Base-by-base conservation (phyloP, 1,140 invertebrate species). In the Trissolcus basalis region DNA sequence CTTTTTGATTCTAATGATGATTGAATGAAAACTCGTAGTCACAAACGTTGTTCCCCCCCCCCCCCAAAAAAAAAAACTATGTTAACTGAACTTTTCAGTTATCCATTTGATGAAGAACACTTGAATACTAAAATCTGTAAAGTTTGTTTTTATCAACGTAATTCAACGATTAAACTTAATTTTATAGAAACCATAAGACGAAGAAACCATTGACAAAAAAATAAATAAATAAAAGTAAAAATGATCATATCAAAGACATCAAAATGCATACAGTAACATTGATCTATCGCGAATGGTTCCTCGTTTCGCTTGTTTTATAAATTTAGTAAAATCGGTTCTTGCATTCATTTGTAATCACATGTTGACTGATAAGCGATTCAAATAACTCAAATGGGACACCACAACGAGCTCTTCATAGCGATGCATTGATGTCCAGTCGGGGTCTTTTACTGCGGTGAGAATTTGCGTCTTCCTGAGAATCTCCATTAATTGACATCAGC, bases 381-480 rank as follows among this genome's bases (percentile, higher is more conserved):
- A 54, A 54, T 19, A 75, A 63, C 35, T n/a, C 58, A 59, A 53
- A 58, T 55, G 15, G 15, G 48, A 68, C 8, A 58, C 36, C 11
- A 4, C 7, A n/a, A 14, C 35, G 32, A 36, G 53, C 41, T 67
- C 54, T 77, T 87, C 81, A 88, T 63, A 86, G 68, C 1, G 79
- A 53, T 48, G 83, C 86, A 27, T 82, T 86, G 11, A 86, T 64
- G 47, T 88, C 86, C 9, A 88, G 78, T 32, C 87, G 80, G 59
- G 85, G 83, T 84, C 87, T 87, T 83, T 89, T 89, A 79, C 79
- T 85, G 19, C 84, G 86, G 16, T 81, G 73, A 51, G 80, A 82
- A 45, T 81, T 78, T 33, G 67, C 70, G 27, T 89, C 87, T 51
- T 89, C 87, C 51, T 85, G 80, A 12, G 83, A 80, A 13, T 87